phyloP scores from a whole-genome alignment of 1,140 invertebrate species.

The Papilio helenus region DNA sequence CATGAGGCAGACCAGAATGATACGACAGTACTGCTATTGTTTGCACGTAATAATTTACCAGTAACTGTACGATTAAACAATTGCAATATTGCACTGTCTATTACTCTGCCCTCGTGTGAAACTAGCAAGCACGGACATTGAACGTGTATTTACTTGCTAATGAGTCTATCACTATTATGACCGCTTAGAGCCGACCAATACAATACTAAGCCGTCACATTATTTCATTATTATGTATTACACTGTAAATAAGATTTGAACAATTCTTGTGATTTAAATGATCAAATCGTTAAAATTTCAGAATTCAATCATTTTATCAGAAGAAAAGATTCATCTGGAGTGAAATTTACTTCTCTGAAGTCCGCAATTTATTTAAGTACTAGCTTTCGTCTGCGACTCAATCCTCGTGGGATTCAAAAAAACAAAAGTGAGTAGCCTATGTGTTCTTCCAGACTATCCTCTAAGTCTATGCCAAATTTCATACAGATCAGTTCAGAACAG shows the following conservation, averaged over 20 bases:
- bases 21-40: neutral
- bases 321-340: neutral
- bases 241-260: neutral
- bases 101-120: neutral
- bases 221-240: conserved; percentile 27
- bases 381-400: too few species aligned
- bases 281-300: too few species aligned
- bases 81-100: neutral
- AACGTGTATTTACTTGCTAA: conserved; percentile 36
- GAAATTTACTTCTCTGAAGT: neutral
- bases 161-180: conserved; percentile 35
- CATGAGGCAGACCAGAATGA: neutral
- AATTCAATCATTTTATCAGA: neutral
- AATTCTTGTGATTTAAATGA: too few species aligned
- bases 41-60: neutral
- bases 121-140: conserved; percentile 29
- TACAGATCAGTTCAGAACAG: too few species aligned
- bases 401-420: too few species aligned
- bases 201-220: conserved; percentile 26
- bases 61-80: neutral
- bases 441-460: too few species aligned
- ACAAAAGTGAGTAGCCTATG: too few species aligned
- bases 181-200: conserved; percentile 25
- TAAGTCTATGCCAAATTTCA: too few species aligned
- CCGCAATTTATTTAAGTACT: neutral